Conservation (phyloP, 2,113 vertebrate genomes). For the Otus sunia region DNA sequence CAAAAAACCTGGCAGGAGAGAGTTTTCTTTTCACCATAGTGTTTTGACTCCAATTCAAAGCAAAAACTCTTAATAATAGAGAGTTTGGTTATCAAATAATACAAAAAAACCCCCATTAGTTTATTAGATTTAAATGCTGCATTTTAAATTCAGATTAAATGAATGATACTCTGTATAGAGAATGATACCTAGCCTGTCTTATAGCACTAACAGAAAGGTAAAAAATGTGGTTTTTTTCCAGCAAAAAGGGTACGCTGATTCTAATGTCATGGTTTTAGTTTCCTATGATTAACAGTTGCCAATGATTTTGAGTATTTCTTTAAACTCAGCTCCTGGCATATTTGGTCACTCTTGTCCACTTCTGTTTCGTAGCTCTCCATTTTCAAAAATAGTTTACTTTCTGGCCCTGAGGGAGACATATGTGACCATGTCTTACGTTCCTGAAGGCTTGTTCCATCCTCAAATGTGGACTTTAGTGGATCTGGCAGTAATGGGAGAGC, state of each 20-base stretch:
- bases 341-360: background rate
- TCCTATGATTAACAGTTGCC: background rate
- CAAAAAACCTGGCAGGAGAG: background rate
- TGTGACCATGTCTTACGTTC: background rate
- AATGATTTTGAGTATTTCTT: background rate
- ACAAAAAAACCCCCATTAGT: background rate
- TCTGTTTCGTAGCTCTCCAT: background rate
- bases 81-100: background rate
- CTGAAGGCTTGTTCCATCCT: background rate
- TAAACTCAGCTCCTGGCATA: background rate
- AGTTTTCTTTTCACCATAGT: background rate
- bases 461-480: background rate
- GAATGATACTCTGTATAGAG: background rate
- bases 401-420: background rate
- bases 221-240: background rate
- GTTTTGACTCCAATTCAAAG: conserved; percentile 26
- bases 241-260: background rate
- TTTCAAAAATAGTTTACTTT: background rate
- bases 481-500: background rate
- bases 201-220: background rate
- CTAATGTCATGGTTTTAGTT: background rate
- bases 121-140: background rate
- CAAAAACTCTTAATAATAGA: background rate
- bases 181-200: background rate
- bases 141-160: background rate